Conservation (phyloP, 2,797 vertebrate genomes). For the Clarias pachynema region DNA sequence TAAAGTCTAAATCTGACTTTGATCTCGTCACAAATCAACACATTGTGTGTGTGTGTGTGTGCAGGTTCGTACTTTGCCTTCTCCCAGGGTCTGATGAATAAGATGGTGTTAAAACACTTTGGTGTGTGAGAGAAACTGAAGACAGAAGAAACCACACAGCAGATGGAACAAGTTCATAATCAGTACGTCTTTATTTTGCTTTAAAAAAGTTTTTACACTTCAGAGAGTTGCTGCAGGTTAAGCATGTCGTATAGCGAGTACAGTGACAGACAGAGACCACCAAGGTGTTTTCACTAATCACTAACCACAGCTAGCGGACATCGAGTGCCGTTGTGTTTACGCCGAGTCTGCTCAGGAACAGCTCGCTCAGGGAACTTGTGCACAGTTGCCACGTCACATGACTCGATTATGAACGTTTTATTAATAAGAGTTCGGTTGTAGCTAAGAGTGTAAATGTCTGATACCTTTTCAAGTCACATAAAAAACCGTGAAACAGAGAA, state of each 20-base stretch:
- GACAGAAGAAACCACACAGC: constrained; percentile 35
- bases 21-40: no score
- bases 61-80: neutral
- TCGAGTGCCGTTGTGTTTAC: constrained; percentile 51
- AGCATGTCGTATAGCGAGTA: constrained; percentile 75
- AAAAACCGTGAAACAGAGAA: constrained; percentile 50
- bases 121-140: neutral
- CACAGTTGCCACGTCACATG: constrained; percentile 59
- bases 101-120: neutral
- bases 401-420: constrained; percentile 52
- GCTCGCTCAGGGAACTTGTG: constrained; percentile 55
- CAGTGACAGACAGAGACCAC: constrained; percentile 71
- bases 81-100: neutral
- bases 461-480: constrained; percentile 62
- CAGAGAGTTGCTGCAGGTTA: constrained; percentile 64
- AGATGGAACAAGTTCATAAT: constrained; percentile 23
- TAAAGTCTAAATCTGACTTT: no score
- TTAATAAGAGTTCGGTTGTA: constrained; percentile 60
- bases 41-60: no score
- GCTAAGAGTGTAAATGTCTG: constrained; percentile 60
- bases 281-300: constrained; percentile 70
- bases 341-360: constrained; percentile 56
- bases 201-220: constrained; percentile 54
- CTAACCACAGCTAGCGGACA: constrained; percentile 65
- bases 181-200: constrained; percentile 31